Base-by-base conservation (phyloP, 2,113 vertebrate species). In the Daubentonia madagascariensis region DNA sequence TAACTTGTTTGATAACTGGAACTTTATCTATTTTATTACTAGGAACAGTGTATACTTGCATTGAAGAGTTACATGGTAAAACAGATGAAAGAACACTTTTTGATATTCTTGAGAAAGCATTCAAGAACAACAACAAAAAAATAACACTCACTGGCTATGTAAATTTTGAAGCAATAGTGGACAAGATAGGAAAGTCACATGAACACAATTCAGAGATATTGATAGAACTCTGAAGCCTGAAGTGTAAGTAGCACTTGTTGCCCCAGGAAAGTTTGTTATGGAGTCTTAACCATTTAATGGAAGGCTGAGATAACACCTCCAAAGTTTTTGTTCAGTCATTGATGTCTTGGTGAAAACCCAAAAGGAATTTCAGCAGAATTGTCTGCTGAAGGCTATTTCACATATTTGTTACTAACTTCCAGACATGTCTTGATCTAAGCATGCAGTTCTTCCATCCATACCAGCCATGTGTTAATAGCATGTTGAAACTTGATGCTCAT, bases 201-300 rank as follows among this genome's bases (percentile, higher is more conserved):
- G 40, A 85, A 59, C 35, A 61, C 16, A 4, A 3, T 37, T 5
- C 3, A 30, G 59, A 43, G 25, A 28, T 25, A n/a, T 10, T 0
- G 8, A 43, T 11, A 54, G 40, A 43, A 45, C 1, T 6, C 23
- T 20, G 14, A 84, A 57, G 61, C 50, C 25, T 40, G 6, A 32
- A 0, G 32, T 22, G 1, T 22, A 48, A 28, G 70, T 13, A 63
- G 14, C 8, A 5, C 23, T 57, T 57, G 73, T 75, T 20, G 25
- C 12, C 28, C 5, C 1, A 48, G 30, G 17, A 61, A 0, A 70
- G 79, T 18, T 91, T 22, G 30, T 20, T 11, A 11, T 25, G 30
- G 23, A 32, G 0, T 32, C 32, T 37, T 8, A 11, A 6, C 5
- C 6, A 8, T 8, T 22, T 30, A 8, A 10, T 16, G 59, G 45